Conservation (phyloP, 2,797 vertebrate genomes). For the Paedocypris micromegethes region DNA sequence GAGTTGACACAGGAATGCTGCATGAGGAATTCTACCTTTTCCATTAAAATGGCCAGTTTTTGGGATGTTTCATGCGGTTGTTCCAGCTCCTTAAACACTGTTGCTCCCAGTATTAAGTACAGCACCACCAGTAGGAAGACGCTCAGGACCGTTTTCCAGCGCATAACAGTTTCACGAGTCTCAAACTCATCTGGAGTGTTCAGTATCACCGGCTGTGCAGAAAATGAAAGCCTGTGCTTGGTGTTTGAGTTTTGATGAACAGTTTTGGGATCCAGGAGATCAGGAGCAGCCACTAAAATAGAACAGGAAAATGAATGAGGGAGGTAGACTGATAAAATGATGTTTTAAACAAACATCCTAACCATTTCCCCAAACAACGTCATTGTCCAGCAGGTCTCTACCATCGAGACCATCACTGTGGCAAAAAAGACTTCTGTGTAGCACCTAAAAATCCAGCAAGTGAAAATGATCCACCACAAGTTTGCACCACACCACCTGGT, state of each 20-base stretch:
- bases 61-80: slow-evolving; percentile 88
- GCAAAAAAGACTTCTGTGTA: no score
- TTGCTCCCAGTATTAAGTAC: slow-evolving; percentile 92
- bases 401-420: no score
- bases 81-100: slow-evolving; percentile 91
- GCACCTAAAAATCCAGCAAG: no score
- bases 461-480: no score
- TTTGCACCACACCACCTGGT: no score
- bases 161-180: slow-evolving; percentile 85
- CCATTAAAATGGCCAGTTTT: slow-evolving; percentile 80
- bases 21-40: slow-evolving; percentile 86
- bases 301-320: slow-evolving; percentile 31
- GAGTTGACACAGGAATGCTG: slow-evolving; percentile 86
- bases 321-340: slow-evolving; percentile 21
- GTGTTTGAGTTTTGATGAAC: slow-evolving; percentile 79
- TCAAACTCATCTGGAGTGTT: slow-evolving; percentile 79
- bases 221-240: slow-evolving; percentile 94
- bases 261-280: slow-evolving; percentile 95
- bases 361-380: no score
- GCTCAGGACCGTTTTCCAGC: slow-evolving; percentile 94
- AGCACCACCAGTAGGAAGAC: slow-evolving; percentile 95
- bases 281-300: slow-evolving; percentile 90
- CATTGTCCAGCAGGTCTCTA: no score
- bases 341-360: neutral
- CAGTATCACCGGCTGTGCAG: slow-evolving; percentile 81